Base-by-base conservation (phyloP, 1,140 invertebrate species). In the Drosophila asahinai region DNA sequence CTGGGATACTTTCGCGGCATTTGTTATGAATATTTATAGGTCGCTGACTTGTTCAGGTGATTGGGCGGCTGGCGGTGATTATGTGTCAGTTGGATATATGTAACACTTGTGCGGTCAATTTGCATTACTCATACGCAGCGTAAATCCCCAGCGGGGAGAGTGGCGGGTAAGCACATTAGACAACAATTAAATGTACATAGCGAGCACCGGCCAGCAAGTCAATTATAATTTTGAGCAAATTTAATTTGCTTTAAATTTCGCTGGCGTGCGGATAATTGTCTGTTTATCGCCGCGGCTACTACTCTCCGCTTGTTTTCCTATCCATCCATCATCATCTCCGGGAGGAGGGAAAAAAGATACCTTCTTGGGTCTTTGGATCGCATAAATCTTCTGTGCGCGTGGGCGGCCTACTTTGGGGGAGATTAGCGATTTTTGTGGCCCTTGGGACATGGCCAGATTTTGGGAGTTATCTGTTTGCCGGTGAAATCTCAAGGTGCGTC, bases 161-260 rank as follows among this genome's bases (percentile, higher is more conserved):
- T 33, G 40, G 51, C 33, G 40, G 48, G 45, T 11, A n/a, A 40
- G 45, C 47, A 59, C 73, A 78, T 81, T 81, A 80, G 71, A 72
- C 36, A 68, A 66, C 66, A 87, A 87, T 87, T 87, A 87, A 87
- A 83, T 77, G 83, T 83, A 38, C 76, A 76, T 77, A 80, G 67
- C 61, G 66, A 65, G 33, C 43, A 42, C 42, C 3, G 12, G 30
- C 19, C 57, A 83, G 40, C 57, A n/a, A 59, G 62, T 63, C 78
- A 79, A 86, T 82, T 82, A 79, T 73, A 60, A 62, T 77, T 81
- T 79, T 79, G 61, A 63, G 67, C 48, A 80, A 63, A 80, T 51
- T 83, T 77, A 80, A 80, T 80, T 75, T 47, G 63, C 65, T 72
- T 72, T 80, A 67, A 76, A 80, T 77, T 81, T 68, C 51, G 49